Evolutionary conservation across 2,888 invertebrate genomes (phyloP), one percentile per base, ranked within the genome.

Genomic region (Thymelicus acteon): DNA sequence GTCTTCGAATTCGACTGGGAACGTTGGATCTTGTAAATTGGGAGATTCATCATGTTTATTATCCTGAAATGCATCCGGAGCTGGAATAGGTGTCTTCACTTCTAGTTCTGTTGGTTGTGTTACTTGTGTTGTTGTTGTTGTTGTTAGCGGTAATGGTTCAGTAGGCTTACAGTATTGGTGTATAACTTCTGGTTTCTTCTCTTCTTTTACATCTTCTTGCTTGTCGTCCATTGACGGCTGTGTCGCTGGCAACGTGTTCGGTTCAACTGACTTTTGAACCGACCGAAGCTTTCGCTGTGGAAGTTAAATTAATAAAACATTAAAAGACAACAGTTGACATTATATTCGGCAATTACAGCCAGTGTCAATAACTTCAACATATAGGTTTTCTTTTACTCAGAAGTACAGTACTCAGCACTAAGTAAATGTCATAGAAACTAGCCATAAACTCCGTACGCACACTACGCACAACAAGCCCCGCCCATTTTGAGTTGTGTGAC

Each of bases 401-500:
- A 31, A 31, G 31, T 19, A 19, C 2, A 19, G 19, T 19, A 19
- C 2, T 31, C 31, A 31, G 31, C 0, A 31, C 31, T 31, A 31
- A 31, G 5, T 31, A 31, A 31, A 31, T 2, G 31, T 31, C 31
- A 31, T 31, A 31, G 31, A 31, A 31, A 31, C 31, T 31, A 31
- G 31, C 31, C 31, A 3, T 31, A 31, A 31, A 31, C 3, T 3
- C 7, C 40, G 0, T 10, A 40, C 6, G 6, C 40, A 40, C 12
- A 49, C 49, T 31, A 12, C 15, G 6, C 12, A 31, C 57, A 24
- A 31, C 57, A 24, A 57, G 57, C 15, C 15, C 49, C 49, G 49
- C 49, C 49, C 31, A 97, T 96, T 95, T 99, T 99, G 0, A 99
- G 93, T 82, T 98, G 98, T 0, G 99, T 99, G 75, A 99, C 97